Base-by-base conservation (phyloP, 2,797 vertebrate genomes). In the Peromyscus aztecus region DNA sequence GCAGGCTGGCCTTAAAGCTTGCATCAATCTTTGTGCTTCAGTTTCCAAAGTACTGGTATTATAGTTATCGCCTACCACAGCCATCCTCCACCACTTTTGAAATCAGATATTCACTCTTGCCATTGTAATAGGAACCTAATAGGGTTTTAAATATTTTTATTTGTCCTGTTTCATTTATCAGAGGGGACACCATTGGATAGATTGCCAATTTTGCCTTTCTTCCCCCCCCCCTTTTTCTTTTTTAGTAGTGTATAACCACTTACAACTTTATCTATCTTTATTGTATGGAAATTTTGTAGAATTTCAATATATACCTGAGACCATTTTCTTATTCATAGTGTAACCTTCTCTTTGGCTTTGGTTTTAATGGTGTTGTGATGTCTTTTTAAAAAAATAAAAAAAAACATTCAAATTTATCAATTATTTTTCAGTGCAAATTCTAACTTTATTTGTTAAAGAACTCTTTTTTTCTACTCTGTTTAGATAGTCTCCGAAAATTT, bases 91-190 rank as follows among this genome's bases (percentile, higher is more conserved):
- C 23, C 34, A 55, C 34, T 65, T 94, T 88, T 76, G 29, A 29
- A 63, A 91, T n/a, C 7, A 31, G n/a, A 55, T 9, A 65, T n/a
- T 82, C 59, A 59, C 34, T 90, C 71, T 82, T 82, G 31, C 1
- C 29, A 37, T 2, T 63, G 14, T 59, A 77, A 37, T n/a, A n/a
- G 9, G 2, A 73, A 59, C 34, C 21, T 52, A 0, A 46, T 8
- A 59, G 12, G 16, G 17, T 80, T 84, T 71, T 34, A 37, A 34
- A 71, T 19, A 16, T 29, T 57, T 91, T 61, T 65, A 46, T 1
- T 61, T 82, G 71, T 95, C 17, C 61, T 88, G 2, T 63, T 94
- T 95, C 84, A 78, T 91, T 77, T 21, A 6, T 85, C 4, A 90
- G 24, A 34, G 85, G 7, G 7, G 82, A 57, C 27, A 96, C 0